Evolutionary conservation across 2,113 vertebrate genomes (phyloP), one percentile per base, ranked within the genome.

Genomic region (Eubucco bourcierii): DNA sequence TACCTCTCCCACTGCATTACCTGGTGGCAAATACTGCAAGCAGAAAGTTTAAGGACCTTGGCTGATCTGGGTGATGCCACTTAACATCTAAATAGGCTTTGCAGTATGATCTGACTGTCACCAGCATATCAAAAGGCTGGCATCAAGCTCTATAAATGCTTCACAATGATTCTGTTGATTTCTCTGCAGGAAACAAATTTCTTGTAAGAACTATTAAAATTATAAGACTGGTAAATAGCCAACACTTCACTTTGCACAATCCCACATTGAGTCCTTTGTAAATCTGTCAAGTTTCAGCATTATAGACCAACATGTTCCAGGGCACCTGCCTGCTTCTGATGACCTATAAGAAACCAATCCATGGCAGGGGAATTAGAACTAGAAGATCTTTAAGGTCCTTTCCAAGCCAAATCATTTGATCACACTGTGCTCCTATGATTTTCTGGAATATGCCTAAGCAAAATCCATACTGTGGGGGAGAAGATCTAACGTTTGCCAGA

Each of bases 241-340:
- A 88, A 2, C 29, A 46, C 16, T 87, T 88, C 60, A 84, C 87
- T 90, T 93, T 73, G 47, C 41, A 89, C 90, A 86, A 84, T 86
- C 81, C 61, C 27, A 17, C 55, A 50, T 82, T 84, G 88, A 87
- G 66, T 72, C 86, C 55, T 86, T 93, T 4, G 1, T 79, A 76
- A 76, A 90, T 65, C 74, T 88, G 59, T 85, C 85, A 67, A 41
- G 13, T 7, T 74, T 47, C 34, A 75, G 60, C 1, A 20, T 11
- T 80, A 13, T 58, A 75, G 44, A 63, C 4, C 31, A 79, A 88
- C 65, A 41, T 84, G 84, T 72, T 90, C 41, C 13, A 14, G n/a
- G 24, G 6, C 58, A 79, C 29, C 12, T 82, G 23, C 59, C 21
- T 73, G 34, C 29, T 78, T 73, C 55, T 59, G 58, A 52, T 73